Conservation (phyloP, 2,113 vertebrate genomes). For the Acrocephalus kingi region DNA sequence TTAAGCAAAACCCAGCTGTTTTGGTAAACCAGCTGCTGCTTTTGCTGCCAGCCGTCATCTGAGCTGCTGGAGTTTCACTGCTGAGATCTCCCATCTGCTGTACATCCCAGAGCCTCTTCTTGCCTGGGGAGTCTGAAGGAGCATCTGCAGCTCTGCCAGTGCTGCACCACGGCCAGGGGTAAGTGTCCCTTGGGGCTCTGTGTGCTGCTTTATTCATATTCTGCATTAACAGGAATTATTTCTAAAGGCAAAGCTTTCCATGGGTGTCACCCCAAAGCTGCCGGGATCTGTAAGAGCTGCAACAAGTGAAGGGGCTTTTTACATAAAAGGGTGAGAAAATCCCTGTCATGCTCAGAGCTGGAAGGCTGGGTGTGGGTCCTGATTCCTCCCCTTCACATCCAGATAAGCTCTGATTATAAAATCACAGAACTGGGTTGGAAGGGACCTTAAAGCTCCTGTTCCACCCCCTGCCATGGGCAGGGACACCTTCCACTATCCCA, state of each 20-base stretch:
- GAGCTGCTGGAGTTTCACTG: background rate
- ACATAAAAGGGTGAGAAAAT: background rate
- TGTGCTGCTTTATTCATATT: rapidly evolving
- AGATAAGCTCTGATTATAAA: background rate
- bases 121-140: background rate
- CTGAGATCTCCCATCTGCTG: background rate
- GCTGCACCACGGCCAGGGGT: background rate
- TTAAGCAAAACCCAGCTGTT: background rate
- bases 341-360: background rate
- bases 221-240: background rate
- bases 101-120: rapidly evolving
- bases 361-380: background rate
- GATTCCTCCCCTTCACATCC: background rate
- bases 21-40: background rate
- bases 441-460: background rate
- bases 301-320: background rate
- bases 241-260: background rate
- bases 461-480: background rate
- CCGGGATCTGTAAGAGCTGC: background rate
- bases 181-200: background rate
- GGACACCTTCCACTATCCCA: background rate
- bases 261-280: rapidly evolving
- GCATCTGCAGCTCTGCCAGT: background rate
- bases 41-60: background rate
- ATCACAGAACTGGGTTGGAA: background rate